Evolutionary conservation across 2,797 vertebrate species (phyloP).

Genomic region (Falco columbarius): DNA sequence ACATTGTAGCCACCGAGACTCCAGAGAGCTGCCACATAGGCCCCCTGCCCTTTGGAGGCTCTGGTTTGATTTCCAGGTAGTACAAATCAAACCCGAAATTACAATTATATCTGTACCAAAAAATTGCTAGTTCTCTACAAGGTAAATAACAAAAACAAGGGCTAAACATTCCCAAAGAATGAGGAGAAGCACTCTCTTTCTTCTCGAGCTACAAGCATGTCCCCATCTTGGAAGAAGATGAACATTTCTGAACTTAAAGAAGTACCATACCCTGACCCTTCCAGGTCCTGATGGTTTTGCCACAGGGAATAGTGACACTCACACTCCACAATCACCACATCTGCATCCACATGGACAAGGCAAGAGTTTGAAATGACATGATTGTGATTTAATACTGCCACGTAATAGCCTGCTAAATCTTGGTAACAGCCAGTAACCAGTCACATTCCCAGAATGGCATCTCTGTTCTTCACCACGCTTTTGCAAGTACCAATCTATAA

Average conservation of each 20-base stretch:
- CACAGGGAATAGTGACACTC: background rate
- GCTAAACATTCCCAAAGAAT: background rate
- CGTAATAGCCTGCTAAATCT: background rate
- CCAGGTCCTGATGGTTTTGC: background rate
- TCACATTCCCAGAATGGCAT: background rate
- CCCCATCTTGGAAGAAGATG: background rate
- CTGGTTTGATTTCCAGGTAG: slow-evolving; percentile 22
- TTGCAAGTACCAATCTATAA: background rate
- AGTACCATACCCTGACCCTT: background rate
- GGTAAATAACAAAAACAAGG: slow-evolving; percentile 3
- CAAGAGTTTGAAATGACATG: background rate
- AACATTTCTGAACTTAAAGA: background rate
- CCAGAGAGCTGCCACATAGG: background rate
- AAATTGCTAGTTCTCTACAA: background rate
- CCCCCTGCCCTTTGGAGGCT: slow-evolving; percentile 1
- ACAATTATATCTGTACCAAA: background rate
- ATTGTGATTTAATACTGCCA: background rate
- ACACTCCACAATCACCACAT: background rate
- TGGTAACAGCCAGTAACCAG: background rate
- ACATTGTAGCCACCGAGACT: slow-evolving; percentile 44
- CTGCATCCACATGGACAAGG: background rate
- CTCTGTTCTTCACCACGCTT: background rate
- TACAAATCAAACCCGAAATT: slow-evolving; percentile 22
- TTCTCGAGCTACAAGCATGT: background rate
- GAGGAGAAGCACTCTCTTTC: background rate